A percentile compares a stretch with the other conserved stretches of the same genome.
Evolutionary conservation across 1,140 invertebrate species (phyloP).

Genomic region (Acyrthosiphon pisum): DNA sequence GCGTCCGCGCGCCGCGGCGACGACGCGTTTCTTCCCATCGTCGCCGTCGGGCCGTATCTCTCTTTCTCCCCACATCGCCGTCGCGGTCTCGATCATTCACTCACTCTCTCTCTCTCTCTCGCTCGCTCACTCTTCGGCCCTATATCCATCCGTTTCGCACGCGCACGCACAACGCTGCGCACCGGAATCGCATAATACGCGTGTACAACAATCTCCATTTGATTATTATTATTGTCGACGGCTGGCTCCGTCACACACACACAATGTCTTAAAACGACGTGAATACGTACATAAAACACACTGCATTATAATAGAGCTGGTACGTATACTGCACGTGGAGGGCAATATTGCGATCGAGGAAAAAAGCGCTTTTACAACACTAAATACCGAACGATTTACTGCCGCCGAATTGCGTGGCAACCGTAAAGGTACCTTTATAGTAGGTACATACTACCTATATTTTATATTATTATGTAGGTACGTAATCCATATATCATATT

Average conservation of each 20-base stretch:
- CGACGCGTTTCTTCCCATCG: constrained; percentile 55
- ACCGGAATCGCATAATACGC: neutral
- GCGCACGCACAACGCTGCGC: neutral
- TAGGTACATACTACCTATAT: no score
- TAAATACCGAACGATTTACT: constrained; percentile 20
- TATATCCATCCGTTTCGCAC: neutral
- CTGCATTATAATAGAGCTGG: neutral
- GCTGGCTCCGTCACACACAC: neutral
- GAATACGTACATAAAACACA: neutral
- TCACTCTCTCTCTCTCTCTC: neutral
- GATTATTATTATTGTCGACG: constrained; percentile 39
- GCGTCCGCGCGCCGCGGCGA: constrained; percentile 22
- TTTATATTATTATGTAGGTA: no score
- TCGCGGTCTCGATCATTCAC: neutral
- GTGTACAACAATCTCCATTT: constrained; percentile 40
- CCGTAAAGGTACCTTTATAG: neutral
- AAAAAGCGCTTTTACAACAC: neutral
- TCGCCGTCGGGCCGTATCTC: neutral
- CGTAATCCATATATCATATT: neutral
- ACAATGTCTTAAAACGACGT: neutral
- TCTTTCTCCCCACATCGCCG: neutral
- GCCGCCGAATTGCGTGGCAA: neutral
- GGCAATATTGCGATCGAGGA: neutral
- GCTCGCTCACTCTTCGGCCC: neutral
- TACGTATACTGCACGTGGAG: neutral